phyloP scores from a whole-genome alignment of 2,113 vertebrate genomes.

The Speoplatyrhinus poulsoni region DNA sequence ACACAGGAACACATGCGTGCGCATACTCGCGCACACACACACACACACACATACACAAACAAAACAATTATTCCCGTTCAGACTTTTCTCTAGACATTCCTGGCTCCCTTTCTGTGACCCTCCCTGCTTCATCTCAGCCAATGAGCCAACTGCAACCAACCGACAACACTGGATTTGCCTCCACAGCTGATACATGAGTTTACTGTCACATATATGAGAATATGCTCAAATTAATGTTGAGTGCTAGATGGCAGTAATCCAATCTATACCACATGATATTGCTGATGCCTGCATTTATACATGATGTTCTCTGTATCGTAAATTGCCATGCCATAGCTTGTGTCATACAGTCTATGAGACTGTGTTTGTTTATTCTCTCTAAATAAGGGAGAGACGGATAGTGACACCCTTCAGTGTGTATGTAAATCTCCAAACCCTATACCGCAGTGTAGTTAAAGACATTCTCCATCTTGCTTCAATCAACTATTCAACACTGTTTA shows the following conservation, averaged over 20 bases:
- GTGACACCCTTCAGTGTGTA: constrained; percentile 29
- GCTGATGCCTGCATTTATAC: constrained; percentile 34
- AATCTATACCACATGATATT: constrained; percentile 45
- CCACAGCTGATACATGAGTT: constrained; percentile 41
- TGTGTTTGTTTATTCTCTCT: constrained; percentile 59
- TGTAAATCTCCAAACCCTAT: constrained; percentile 42
- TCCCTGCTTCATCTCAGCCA: constrained; percentile 54
- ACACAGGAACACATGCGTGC: constrained; percentile 32
- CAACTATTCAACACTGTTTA: constrained; percentile 59
- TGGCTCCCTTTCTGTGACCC: constrained; percentile 66
- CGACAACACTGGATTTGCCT: constrained; percentile 33
- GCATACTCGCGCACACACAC: constrained; percentile 3
- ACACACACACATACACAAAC: constrained; percentile 62
- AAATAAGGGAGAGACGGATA: constrained; percentile 37
- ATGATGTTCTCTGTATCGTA: constrained; percentile 51
- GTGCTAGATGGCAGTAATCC: constrained; percentile 32
- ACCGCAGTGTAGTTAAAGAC: constrained; percentile 62
- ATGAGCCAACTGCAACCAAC: neutral
- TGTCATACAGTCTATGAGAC: constrained; percentile 46
- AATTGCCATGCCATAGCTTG: constrained; percentile 41
- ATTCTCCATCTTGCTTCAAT: constrained; percentile 72
- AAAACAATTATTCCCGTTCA: constrained; percentile 66
- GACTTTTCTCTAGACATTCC: constrained; percentile 71
- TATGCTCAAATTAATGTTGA: neutral
- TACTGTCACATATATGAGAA: constrained; percentile 33